phyloP scores from a whole-genome alignment of 1,140 invertebrate species.

The Formica selysi region DNA sequence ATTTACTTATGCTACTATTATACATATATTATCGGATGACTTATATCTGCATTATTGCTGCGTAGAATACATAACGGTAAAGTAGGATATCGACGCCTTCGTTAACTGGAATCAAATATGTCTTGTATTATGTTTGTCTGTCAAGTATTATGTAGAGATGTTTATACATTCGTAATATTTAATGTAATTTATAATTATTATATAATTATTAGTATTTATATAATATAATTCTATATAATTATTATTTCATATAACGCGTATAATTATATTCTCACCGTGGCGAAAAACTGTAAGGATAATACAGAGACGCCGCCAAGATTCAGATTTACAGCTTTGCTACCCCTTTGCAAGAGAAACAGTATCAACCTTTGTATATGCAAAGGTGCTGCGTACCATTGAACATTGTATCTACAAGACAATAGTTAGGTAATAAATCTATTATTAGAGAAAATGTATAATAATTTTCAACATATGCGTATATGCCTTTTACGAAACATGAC shows the following conservation, averaged over 20 bases:
- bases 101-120: not conserved
- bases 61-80: constrained; percentile 8
- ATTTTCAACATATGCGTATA: no score
- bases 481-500: no score
- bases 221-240: no score
- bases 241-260: not conserved
- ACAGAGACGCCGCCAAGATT: not conserved
- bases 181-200: not conserved
- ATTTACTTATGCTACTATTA: not conserved
- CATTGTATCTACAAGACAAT: not conserved
- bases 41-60: not conserved
- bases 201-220: no score
- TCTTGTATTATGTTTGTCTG: not conserved
- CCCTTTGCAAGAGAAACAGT: constrained; percentile 8
- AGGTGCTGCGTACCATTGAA: constrained; percentile 20
- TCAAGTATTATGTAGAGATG: not conserved
- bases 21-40: not conserved
- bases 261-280: not conserved
- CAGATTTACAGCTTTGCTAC: not conserved
- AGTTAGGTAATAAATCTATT: no score
- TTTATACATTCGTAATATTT: not conserved
- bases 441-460: no score
- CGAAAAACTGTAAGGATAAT: no score
- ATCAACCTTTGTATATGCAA: constrained; percentile 9
- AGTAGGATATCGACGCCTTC: constrained; percentile 9